Evolutionary conservation across 92 coral and sea anemone genomes (phyloP), one percentile per base, ranked within the genome.

Genomic region (Epizoanthus rinbou): DNA sequence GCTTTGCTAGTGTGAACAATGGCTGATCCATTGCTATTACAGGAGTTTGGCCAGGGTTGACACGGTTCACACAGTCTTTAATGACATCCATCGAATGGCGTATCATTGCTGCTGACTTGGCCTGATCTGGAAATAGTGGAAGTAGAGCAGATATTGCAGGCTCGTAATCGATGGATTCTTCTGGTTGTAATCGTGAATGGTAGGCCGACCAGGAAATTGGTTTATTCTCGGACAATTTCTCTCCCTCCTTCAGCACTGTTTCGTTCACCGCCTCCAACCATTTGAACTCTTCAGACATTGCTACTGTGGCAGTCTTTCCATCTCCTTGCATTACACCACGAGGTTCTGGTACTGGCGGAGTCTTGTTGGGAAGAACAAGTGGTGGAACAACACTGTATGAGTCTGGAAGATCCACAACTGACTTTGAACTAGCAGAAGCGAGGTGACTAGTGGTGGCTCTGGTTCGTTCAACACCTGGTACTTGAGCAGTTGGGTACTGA

Each of bases 361-460:
- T 52, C 52, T 64, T 70, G n/a, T 64, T 47, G 8, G 75, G 78
- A 8, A 52, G 84, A 45, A 76, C 74, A 25, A 76, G 85, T 53
- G 90, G 94, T 21, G 80, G 62, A 39, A 91, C 88, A 2, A 80
- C 65, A 15, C 88, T 88, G 50, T 88, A 91, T 5, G 85, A 10
- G 10, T 63, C 72, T 16, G 91, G 94, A 10, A 91, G 76, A 18
- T 85, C 67, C 11, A 22, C 39, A n/a, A 91, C 91, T 10, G 87
- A 73, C 83, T 88, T 88, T 15, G 91, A 21, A 66, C 52, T 57
- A 24, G 87, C 23, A 7, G 80, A 73, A 13, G 81, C 56, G 17
- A 39, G n/a, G 18, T 86, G 82, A 17, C 67, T 24, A 10, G 73
- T 84, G 21, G 60, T 59, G 3, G 64, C 76, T 19, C 65, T 68